phyloP scores from a whole-genome alignment of 1,140 invertebrate genomes.

The Eriosoma lanigerum region DNA sequence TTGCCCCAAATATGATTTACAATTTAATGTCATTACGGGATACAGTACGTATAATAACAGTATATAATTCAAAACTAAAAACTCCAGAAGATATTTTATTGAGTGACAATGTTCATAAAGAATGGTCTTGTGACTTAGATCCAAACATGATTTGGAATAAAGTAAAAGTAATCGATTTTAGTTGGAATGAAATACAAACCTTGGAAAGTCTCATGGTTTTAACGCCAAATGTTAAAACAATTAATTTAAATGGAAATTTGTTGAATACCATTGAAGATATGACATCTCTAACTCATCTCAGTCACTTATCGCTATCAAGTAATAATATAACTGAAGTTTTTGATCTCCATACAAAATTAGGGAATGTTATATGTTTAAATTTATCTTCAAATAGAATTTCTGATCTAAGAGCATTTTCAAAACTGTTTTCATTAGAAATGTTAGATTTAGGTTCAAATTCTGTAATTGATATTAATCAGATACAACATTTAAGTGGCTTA shows the following conservation, averaged over 20 bases:
- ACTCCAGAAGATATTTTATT: constrained; percentile 72
- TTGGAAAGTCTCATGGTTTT: constrained; percentile 81
- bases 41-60: constrained; percentile 65
- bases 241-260: constrained; percentile 77
- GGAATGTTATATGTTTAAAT: constrained; percentile 85
- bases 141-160: constrained; percentile 67
- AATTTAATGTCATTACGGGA: constrained; percentile 69
- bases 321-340: constrained; percentile 72
- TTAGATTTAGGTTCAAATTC: constrained; percentile 85
- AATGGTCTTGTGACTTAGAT: constrained; percentile 52
- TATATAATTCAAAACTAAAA: constrained; percentile 65
- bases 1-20: constrained; percentile 68
- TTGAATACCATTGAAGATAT: constrained; percentile 75
- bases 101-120: constrained; percentile 71
- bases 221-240: constrained; percentile 71
- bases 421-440: constrained; percentile 80
- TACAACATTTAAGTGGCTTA: constrained; percentile 74
- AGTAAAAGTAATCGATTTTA: constrained; percentile 72
- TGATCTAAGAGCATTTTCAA: constrained; percentile 74
- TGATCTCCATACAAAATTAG: constrained; percentile 80
- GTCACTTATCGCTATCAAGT: constrained; percentile 74
- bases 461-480: constrained; percentile 78
- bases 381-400: constrained; percentile 83
- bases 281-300: constrained; percentile 74
- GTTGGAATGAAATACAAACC: constrained; percentile 73